These are phyloP conservation scores for Himalopsyche anomala DNA, from an alignment of 2,888 invertebrate species.

Conservation along the genomic window DNA sequence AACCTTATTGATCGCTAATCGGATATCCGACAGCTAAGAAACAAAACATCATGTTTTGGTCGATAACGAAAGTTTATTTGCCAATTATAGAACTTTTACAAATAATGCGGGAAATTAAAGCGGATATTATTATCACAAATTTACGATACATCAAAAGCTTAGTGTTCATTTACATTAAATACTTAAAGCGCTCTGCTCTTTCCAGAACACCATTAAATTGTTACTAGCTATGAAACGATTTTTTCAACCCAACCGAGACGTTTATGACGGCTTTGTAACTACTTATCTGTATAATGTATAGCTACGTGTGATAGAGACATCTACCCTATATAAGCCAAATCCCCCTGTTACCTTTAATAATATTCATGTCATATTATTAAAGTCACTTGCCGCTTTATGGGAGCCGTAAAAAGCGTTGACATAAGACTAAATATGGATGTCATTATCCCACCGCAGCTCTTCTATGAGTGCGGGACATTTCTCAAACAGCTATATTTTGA, in stretches of 20 bases:
- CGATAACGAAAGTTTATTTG: no score
- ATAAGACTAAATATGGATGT: constrained; percentile 59
- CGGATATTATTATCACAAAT: not conserved
- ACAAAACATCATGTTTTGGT: no score
- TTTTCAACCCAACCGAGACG: constrained; percentile 40
- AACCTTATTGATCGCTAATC: no score
- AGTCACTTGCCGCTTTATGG: constrained; percentile 57
- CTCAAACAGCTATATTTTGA: not conserved
- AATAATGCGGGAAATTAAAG: not conserved
- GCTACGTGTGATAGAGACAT: not conserved
- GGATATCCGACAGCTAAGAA: no score
- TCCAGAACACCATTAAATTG: constrained; percentile 35
- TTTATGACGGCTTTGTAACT: constrained; percentile 35
- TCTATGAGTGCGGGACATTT: constrained; percentile 35
- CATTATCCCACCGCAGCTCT: constrained; percentile 47
- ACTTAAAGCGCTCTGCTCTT: constrained; percentile 28
- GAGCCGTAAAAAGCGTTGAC: constrained; percentile 59
- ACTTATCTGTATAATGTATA: constrained; percentile 37
- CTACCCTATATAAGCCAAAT: constrained; percentile 37
- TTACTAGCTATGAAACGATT: constrained; percentile 42
- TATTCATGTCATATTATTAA: constrained; percentile 62
- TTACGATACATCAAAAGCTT: constrained; percentile 24
- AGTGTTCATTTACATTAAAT: constrained; percentile 36
- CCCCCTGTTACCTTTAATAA: constrained; percentile 49
- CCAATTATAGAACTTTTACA: no score